Conservation (phyloP, 2,888 invertebrate species). For the Vanessa cardui region DNA sequence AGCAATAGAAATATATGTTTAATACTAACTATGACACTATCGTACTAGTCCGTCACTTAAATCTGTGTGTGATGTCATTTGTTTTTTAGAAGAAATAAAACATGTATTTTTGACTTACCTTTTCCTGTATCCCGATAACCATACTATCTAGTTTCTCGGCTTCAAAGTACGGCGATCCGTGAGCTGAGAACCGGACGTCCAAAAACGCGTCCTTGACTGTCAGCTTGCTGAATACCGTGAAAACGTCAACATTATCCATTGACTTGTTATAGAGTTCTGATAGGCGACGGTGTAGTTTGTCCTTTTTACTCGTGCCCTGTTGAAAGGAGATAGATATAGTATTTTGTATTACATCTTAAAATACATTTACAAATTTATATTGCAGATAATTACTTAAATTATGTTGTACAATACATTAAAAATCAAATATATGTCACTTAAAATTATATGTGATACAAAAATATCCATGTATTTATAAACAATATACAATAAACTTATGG, state of each 20-base stretch:
- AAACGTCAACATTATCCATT: conserved; percentile 93
- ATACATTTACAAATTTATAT: neutral
- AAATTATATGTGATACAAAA: too few relatives aligned
- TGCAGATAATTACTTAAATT: neutral
- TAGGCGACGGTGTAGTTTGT: conserved; percentile 82
- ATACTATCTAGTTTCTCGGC: conserved; percentile 94
- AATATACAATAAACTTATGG: neutral
- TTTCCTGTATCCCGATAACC: conserved; percentile 87
- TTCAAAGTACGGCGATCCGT: conserved; percentile 96
- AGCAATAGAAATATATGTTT: too few relatives aligned
- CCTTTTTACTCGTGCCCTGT: conserved; percentile 87
- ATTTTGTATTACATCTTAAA: neutral
- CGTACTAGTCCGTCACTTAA: too few relatives aligned
- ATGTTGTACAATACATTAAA: neutral
- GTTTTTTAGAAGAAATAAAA: too few relatives aligned
- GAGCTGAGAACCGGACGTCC: conserved; percentile 95
- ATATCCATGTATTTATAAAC: too few relatives aligned
- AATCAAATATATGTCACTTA: too few relatives aligned
- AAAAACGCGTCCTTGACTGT: conserved; percentile 84
- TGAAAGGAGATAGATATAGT: conserved; percentile 26
- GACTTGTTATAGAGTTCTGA: conserved; percentile 89
- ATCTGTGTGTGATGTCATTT: too few relatives aligned
- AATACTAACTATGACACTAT: too few relatives aligned
- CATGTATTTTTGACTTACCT: conserved; percentile 64
- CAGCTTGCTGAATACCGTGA: conserved; percentile 91